Evolutionary conservation across 2,113 vertebrate genomes (phyloP).

Genomic region (Gnathonemus echidnorhynchus): DNA sequence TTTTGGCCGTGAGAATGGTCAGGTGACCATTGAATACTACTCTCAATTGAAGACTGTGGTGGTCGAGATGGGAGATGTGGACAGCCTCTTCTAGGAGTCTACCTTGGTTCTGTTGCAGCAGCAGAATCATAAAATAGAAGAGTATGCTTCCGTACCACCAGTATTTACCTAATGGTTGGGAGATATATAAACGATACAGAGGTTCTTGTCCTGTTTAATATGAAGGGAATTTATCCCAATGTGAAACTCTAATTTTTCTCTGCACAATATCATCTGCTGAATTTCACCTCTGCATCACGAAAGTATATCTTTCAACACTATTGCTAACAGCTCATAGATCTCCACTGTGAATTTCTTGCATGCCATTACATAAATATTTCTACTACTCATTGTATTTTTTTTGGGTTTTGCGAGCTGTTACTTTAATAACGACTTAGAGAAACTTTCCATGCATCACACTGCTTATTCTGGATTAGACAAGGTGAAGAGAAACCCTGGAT

Average conservation of each 20-base stretch:
- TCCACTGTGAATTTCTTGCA: not conserved
- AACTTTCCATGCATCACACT: not conserved
- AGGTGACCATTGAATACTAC: conserved; percentile 81
- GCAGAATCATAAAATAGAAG: not conserved
- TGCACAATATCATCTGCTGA: not conserved
- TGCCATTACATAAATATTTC: not conserved
- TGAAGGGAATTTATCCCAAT: not conserved
- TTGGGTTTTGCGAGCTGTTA: not conserved
- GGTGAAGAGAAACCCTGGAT: not conserved
- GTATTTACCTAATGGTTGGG: not conserved
- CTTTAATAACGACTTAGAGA: not conserved
- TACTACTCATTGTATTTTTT: not conserved
- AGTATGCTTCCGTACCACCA: not conserved
- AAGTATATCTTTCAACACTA: not conserved
- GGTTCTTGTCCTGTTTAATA: not conserved
- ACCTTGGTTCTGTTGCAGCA: not conserved
- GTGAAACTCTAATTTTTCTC: not conserved
- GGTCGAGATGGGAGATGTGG: conserved; percentile 88
- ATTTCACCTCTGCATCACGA: not conserved
- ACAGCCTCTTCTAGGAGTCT: conserved; percentile 65
- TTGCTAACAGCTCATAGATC: not conserved
- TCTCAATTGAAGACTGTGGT: conserved; percentile 90
- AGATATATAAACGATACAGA: not conserved
- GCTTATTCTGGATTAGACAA: not conserved
- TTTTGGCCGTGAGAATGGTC: conserved; percentile 88